Evolutionary conservation across 2,797 vertebrate species (phyloP), one percentile per base, ranked within the genome.

Genomic region (Crocidura indochinensis): DNA sequence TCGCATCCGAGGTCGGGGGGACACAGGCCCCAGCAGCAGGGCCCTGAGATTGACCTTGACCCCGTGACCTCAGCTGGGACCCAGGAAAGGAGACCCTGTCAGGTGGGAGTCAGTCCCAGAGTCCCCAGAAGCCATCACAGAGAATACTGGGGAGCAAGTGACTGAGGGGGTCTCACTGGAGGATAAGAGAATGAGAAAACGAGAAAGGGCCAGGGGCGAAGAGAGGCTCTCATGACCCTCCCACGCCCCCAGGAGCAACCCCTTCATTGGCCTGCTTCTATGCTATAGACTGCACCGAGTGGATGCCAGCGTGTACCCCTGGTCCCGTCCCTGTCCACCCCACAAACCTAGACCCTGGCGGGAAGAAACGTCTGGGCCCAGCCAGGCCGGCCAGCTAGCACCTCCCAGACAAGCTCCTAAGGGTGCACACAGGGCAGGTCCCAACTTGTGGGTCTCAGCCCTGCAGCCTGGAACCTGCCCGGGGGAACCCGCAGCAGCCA

Each of bases 21-120:
- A 64, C 0, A 6, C 14, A 0, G 60, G 29, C 27, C 2, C 10
- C 0, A 19, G 7, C 0, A 27, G 76, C 64, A 49, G 60, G 27
- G 64, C 49, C 62, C 26, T 26, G 26, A 24, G 10, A 24, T 24
- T 27, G 26, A 65, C 62, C 62, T 27, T 26, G 27, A 1, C 12
- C 56, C 56, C 17, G 0, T 0, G 14, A 56, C 60, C 62, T 24
- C 27, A 24, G 10, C 22, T 24, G 6, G 26, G 62, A 27, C 10
- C 62, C 22, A 38, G 38, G 38, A 38, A 38, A 38, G 38, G 38
- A 38, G 38, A 38, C 38, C 2, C 38, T 5, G 38, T 38, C 38
- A 38, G 38, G 38, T 2, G 38, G 38, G 38, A 38, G 38, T 38
- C 38, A 38, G 38, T 38, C 38, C 2, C 38, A 38, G 38, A 38